Percentiles rank a stretch among this genome's conserved stretches.
These are phyloP conservation scores for Dendroctonus ponderosae DNA, from an alignment of 1,140 invertebrate species.

Conservation along the genomic window DNA sequence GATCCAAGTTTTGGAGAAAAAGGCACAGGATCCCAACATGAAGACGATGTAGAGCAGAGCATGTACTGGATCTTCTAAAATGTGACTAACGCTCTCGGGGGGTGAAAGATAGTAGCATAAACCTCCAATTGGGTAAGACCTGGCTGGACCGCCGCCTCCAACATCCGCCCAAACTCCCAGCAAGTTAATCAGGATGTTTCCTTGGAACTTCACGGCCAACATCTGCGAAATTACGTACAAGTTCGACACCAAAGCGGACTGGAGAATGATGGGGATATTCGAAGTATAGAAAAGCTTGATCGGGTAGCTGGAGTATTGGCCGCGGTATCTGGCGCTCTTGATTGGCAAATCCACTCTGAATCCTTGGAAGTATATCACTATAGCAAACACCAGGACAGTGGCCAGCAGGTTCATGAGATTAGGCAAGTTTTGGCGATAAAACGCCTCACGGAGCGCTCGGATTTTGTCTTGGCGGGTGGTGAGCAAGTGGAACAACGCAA, in stretches of 20 bases:
- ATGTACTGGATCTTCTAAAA: conserved; percentile 95
- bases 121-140: conserved; percentile 94
- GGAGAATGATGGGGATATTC: conserved; percentile 99
- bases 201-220: conserved; percentile 96
- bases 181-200: conserved; percentile 96
- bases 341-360: conserved; percentile 99
- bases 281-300: conserved; percentile 99
- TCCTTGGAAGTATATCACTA: conserved; percentile 99
- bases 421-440: conserved; percentile 98
- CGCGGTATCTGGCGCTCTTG: conserved; percentile 97
- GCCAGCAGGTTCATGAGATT: conserved; percentile 99
- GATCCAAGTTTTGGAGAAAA: conserved; percentile 99
- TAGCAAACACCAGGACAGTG: conserved; percentile 97
- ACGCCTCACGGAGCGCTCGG: conserved; percentile 94
- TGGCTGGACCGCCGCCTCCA: conserved; percentile 91
- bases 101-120: conserved; percentile 99
- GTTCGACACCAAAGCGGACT: conserved; percentile 98
- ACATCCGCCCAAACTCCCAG: conserved; percentile 99
- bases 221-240: conserved; percentile 99
- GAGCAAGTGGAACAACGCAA: conserved; percentile 77
- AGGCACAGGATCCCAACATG: conserved; percentile 99
- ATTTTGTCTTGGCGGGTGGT: conserved; percentile 98
- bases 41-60: conserved; percentile 97
- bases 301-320: conserved; percentile 98
- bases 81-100: conserved; percentile 94